Base-by-base conservation (phyloP, 2,797 vertebrate genomes). In the Pseudochromis fuscus region DNA sequence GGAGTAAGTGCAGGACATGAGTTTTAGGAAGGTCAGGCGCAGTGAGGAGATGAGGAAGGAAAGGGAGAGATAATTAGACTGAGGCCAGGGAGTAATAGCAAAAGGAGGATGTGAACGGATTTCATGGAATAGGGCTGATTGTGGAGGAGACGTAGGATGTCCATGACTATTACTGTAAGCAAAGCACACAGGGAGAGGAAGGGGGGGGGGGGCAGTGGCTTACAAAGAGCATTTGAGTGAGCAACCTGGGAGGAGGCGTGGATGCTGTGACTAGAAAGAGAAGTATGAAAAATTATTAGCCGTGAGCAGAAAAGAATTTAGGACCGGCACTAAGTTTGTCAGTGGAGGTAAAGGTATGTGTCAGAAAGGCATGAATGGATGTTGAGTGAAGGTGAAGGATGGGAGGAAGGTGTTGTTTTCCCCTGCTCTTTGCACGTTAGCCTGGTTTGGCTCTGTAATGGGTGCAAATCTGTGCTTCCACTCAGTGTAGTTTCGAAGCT, bases 91-190 rank as follows among this genome's bases (percentile, higher is more conserved):
- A 50, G 66, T 42, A 48, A 67, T 53, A 11, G 60, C 46, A 70
- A 78, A 69, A 53, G n/a, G 44, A 72, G 67, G 55, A 72, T 51
- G 52, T 81, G 64, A 69, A 58, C 35, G 58, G 48, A 59, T 71
- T 62, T 70, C 8, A 48, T 37, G 30, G 55, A 79, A 49, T 19
- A 44, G 51, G 67, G 49, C 31, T 30, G 42, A 55, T 44, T 51
- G 33, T 55, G 35, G 40, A 63, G 30, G 59, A 64, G 68, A 53
- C 46, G 11, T 31, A 49, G 48, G 44, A 42, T 15, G 10, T 63
- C n/a, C 48, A 58, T 18, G 44, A 58, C 67, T 56, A 13, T 50
- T 28, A 50, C 33, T 64, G 37, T 77, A 51, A 66, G 74, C 56
- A 52, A 53, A 67, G 48, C 55, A 25, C 44, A 46, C 40, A 55